Evolutionary conservation across 2,113 vertebrate genomes (phyloP).

Genomic region (Salvator merianae): DNA sequence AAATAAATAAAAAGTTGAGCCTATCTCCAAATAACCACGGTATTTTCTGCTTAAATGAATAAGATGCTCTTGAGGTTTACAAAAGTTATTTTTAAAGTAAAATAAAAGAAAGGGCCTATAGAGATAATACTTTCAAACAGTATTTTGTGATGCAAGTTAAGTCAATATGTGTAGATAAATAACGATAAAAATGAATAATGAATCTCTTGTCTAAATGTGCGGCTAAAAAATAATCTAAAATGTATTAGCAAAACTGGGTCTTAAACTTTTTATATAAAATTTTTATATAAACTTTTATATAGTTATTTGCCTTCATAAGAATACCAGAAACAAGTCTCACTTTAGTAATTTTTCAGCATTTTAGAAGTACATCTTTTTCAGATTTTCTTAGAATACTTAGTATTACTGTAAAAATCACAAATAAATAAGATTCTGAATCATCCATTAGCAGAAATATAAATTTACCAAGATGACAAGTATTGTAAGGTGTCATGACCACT

Average conservation of each 20-base stretch:
- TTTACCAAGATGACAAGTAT: not conserved
- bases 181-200: not conserved
- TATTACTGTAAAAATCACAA: not conserved
- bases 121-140: constrained; percentile 48
- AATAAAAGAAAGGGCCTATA: constrained; percentile 43
- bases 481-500: no score
- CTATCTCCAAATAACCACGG: constrained; percentile 44
- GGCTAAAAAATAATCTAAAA: accelerated
- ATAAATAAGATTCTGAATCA: not conserved
- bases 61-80: constrained; percentile 64
- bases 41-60: constrained; percentile 60
- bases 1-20: not conserved
- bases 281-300: no score
- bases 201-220: not conserved
- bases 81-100: constrained; percentile 35
- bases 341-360: not conserved
- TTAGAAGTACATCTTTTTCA: not conserved
- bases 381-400: not conserved
- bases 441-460: not conserved
- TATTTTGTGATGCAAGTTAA: not conserved
- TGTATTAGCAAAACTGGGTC: not conserved
- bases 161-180: accelerated
- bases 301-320: not conserved
- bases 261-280: no score
- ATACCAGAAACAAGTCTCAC: not conserved